These are phyloP conservation scores for Caracal caracal DNA, from an alignment of 2,113 vertebrate genomes.

Conservation along the genomic window DNA sequence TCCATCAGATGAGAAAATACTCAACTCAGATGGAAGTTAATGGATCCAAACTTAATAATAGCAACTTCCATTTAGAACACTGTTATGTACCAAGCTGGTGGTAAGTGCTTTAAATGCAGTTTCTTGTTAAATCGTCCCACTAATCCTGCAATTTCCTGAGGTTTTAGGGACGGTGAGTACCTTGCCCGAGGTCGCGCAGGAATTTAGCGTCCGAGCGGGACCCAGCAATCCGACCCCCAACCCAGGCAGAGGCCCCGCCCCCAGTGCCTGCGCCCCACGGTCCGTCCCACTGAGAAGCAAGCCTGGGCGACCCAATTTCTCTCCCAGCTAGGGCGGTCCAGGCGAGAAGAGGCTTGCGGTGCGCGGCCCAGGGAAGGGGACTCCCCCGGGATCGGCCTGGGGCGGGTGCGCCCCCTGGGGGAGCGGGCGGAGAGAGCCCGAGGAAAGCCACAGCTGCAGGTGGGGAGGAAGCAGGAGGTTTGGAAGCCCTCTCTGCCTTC, in stretches of 20 bases:
- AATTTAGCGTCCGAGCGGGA: neutral
- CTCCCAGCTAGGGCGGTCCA: too few species aligned
- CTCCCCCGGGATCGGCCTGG: neutral
- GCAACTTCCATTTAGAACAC: neutral
- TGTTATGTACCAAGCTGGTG: neutral
- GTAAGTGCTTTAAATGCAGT: neutral
- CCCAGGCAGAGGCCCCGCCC: neutral
- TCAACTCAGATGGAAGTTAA: neutral
- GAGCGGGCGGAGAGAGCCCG: neutral
- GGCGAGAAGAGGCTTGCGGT: fast-evolving
- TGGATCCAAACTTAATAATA: neutral
- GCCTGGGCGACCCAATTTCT: neutral
- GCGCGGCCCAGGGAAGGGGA: too few species aligned
- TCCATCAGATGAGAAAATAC: neutral
- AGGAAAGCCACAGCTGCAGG: fast-evolving
- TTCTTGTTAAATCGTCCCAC: neutral
- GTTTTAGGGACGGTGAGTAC: neutral
- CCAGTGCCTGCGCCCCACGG: neutral
- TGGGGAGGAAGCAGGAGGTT: neutral
- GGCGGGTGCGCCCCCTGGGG: neutral
- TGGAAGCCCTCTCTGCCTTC: neutral
- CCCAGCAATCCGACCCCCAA: neutral
- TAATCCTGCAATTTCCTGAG: neutral
- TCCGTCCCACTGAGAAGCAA: neutral
- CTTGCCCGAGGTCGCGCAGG: neutral